Conservation (phyloP, 2,113 vertebrate genomes). For the Chroicocephalus ridibundus region DNA sequence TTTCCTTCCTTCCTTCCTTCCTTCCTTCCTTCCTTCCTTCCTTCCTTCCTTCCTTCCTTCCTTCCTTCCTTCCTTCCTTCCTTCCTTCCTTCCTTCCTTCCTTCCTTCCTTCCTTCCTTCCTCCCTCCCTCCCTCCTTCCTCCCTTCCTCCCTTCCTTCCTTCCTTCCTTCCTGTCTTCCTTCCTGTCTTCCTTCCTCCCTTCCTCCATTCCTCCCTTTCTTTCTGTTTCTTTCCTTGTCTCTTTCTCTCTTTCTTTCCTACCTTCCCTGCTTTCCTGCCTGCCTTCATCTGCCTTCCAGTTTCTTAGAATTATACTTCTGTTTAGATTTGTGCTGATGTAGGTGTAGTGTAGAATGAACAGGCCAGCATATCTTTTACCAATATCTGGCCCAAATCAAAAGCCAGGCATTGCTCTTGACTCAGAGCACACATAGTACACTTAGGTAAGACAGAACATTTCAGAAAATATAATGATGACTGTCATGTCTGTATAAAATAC, state of each 20-base stretch:
- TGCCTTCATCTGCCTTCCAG: background rate
- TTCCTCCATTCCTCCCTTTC: rapidly evolving
- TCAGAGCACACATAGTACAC: background rate
- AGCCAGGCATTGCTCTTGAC: background rate
- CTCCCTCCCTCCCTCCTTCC: no score
- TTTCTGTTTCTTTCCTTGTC: background rate
- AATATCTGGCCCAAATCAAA: background rate
- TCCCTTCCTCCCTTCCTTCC: no score
- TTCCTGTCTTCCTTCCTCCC: no score
- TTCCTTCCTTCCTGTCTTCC: no score
- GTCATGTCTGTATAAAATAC: background rate
- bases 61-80: no score
- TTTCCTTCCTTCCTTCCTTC: background rate
- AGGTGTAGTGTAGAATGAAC: background rate
- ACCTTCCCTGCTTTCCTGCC: background rate
- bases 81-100: no score
- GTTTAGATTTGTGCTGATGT: background rate
- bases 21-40: no score
- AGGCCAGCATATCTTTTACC: background rate
- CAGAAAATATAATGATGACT: background rate
- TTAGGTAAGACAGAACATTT: background rate
- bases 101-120: background rate
- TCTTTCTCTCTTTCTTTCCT: background rate
- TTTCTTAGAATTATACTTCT: background rate
- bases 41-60: no score